Evolutionary conservation across 2,797 vertebrate species (phyloP).

Genomic region (Gallinago stenura): DNA sequence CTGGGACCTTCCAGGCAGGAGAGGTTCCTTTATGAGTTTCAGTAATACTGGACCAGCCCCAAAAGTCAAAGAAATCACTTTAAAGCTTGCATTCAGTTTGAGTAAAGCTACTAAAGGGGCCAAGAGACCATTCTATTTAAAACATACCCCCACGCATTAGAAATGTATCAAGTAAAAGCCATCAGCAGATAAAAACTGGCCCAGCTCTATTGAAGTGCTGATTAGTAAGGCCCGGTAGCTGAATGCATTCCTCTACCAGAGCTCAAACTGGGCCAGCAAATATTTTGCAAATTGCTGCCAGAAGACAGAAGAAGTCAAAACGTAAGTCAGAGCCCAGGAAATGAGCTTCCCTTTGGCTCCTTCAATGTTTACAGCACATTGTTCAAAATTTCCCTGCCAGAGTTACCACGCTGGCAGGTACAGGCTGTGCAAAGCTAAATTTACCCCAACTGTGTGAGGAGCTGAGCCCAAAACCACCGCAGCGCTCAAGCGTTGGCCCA

Average conservation of each 20-base stretch:
- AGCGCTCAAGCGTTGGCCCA: accelerated
- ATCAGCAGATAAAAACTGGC: not conserved
- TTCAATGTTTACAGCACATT: not conserved
- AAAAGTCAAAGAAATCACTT: not conserved
- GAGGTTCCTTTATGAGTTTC: not conserved
- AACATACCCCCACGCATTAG: not conserved
- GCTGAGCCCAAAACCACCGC: not conserved
- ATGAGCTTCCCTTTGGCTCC: not conserved
- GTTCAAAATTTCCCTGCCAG: not conserved
- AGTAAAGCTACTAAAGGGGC: not conserved
- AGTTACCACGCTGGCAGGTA: accelerated
- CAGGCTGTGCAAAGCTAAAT: not conserved
- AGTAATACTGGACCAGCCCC: not conserved
- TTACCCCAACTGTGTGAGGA: accelerated
- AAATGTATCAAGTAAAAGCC: not conserved
- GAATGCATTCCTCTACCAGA: accelerated
- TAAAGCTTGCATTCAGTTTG: not conserved
- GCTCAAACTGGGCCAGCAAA: not conserved
- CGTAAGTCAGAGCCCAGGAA: not conserved
- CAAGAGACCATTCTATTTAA: not conserved
- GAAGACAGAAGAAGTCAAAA: not conserved
- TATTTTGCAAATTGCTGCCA: not conserved
- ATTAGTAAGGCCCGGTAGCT: not conserved
- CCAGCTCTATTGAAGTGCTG: not conserved
- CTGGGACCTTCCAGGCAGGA: not conserved